These are phyloP conservation scores for Monopterus albus DNA, from an alignment of 2,113 vertebrate genomes.

Conservation along the genomic window DNA sequence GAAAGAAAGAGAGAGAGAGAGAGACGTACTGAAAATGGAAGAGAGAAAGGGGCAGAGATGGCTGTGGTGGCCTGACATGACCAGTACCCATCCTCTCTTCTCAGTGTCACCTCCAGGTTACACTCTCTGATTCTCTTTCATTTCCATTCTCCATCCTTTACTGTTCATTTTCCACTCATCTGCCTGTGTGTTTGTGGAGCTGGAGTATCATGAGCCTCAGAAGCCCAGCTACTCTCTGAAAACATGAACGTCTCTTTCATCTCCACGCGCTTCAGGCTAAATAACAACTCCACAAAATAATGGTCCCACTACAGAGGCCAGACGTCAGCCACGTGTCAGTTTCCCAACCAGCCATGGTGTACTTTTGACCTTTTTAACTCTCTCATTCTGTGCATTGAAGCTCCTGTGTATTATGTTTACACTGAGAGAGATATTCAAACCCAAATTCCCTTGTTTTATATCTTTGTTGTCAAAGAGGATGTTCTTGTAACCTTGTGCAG, in stretches of 20 bases:
- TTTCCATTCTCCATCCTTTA: neutral
- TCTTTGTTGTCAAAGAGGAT: neutral
- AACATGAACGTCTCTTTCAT: neutral
- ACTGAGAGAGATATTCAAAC: neutral
- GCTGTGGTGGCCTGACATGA: neutral
- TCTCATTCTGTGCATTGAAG: neutral
- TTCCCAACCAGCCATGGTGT: neutral
- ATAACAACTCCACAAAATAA: neutral
- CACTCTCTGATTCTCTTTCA: slow-evolving; percentile 24
- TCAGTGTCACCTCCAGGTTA: slow-evolving; percentile 30
- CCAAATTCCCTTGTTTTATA: neutral
- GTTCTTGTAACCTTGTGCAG: neutral
- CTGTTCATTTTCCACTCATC: slow-evolving; percentile 11
- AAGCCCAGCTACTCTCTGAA: neutral
- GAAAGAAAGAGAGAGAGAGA: neutral
- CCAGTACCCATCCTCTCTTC: neutral
- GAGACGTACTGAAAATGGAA: neutral
- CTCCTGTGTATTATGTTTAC: neutral
- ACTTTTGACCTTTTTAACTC: neutral
- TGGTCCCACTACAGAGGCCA: neutral
- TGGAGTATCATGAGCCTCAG: neutral
- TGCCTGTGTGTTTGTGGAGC: neutral
- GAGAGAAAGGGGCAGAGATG: neutral
- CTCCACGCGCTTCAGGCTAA: neutral
- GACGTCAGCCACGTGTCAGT: slow-evolving; percentile 16